Percentiles rank a stretch among this genome's conserved stretches.
Conservation (phyloP, 2,888 invertebrate genomes). For the Troides helena region DNA sequence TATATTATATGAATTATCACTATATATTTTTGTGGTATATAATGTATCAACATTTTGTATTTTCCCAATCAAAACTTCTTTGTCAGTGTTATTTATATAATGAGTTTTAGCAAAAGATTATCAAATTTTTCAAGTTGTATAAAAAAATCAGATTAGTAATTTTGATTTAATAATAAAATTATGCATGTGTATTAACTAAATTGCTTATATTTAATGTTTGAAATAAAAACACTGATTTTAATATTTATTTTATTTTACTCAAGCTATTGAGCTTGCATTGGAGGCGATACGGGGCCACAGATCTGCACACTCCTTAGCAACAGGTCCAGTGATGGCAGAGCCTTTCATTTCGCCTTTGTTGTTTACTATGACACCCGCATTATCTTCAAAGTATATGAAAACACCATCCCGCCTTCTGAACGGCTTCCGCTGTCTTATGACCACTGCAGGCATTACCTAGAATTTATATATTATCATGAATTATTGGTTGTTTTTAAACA, state of each 20-base stretch:
- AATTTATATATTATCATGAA: slow-evolving; percentile 8
- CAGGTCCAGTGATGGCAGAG: slow-evolving; percentile 99
- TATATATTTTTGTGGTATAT: too few relatives aligned
- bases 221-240: slow-evolving; percentile 42
- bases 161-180: background rate
- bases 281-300: slow-evolving; percentile 99
- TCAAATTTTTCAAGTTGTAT: too few relatives aligned
- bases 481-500: background rate
- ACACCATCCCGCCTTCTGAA: slow-evolving; percentile 99
- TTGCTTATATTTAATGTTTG: background rate
- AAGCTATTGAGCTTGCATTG: slow-evolving; percentile 99
- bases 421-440: slow-evolving; percentile 98
- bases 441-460: slow-evolving; percentile 99
- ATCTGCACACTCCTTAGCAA: slow-evolving; percentile 99
- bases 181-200: background rate
- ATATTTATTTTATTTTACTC: slow-evolving; percentile 49
- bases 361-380: slow-evolving; percentile 99
- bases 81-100: too few relatives aligned
- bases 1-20: too few relatives aligned
- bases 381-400: slow-evolving; percentile 99
- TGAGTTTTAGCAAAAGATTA: too few relatives aligned
- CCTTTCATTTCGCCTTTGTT: slow-evolving; percentile 99
- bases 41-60: too few relatives aligned
- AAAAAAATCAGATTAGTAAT: background rate
- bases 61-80: too few relatives aligned